These are phyloP conservation scores for Atopsyche davidsoni DNA, from an alignment of 1,140 invertebrate species.

Conservation along the genomic window DNA sequence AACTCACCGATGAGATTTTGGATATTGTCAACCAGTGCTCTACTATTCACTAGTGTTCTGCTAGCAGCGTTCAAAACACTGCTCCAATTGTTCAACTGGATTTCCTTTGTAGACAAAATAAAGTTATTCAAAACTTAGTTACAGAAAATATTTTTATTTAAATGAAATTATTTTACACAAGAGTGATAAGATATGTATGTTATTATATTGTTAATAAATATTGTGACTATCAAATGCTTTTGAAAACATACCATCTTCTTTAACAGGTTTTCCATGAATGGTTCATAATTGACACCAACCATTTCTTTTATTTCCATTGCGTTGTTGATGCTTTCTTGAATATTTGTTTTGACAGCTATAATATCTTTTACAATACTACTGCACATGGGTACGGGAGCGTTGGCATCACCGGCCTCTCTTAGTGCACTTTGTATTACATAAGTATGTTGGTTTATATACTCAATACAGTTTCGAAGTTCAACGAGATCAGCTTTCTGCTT, in stretches of 20 bases:
- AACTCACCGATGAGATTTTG: conserved; percentile 28
- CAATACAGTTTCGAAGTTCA: conserved; percentile 27
- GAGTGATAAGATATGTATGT: too few relatives aligned
- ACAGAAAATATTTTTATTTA: too few relatives aligned
- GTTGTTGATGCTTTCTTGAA: conserved; percentile 27
- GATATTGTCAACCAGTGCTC: conserved; percentile 28
- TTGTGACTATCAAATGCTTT: not conserved
- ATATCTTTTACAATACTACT: conserved; percentile 26
- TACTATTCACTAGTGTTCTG: conserved; percentile 27
- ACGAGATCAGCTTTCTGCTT: conserved; percentile 26
- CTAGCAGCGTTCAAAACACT: conserved; percentile 26
- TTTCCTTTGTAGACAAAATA: conserved; percentile 19
- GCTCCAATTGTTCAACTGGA: conserved; percentile 27
- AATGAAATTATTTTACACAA: too few relatives aligned
- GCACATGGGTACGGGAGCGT: conserved; percentile 26
- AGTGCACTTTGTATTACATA: conserved; percentile 27
- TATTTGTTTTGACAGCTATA: conserved; percentile 23
- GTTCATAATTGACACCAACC: conserved; percentile 25
- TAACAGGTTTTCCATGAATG: conserved; percentile 29
- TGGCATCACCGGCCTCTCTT: conserved; percentile 17
- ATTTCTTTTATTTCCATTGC: conserved; percentile 25
- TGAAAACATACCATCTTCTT: conserved; percentile 28
- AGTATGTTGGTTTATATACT: conserved; percentile 27
- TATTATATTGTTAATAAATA: not conserved
- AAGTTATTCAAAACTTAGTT: too few relatives aligned